Base-by-base conservation (phyloP, 1,140 invertebrate genomes). In the Belonocnema kinseyi region DNA sequence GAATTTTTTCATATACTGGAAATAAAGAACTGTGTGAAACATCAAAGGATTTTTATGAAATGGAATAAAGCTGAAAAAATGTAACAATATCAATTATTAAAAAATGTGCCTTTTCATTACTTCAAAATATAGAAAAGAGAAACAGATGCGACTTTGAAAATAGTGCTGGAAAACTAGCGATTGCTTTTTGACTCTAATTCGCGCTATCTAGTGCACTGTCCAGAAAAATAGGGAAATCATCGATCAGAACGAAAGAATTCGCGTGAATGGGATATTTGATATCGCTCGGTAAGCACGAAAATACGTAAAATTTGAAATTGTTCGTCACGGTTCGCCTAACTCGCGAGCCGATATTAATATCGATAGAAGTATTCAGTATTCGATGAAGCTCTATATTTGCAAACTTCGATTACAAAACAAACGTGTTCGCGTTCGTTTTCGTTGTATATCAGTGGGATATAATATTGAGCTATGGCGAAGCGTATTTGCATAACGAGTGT, bases 361-460 rank as follows among this genome's bases (percentile, higher is more conserved):
- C 50, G 26, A 53, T 77, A 33, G 33, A 61, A 77, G 58, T 61
- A 61, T 61, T 61, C 76, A 73, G 58, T 58, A 61, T 70, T 58
- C 56, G 51, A 56, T 72, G 76, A 77, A 46, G 72, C 56, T 77
- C 58, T 83, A 77, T 83, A 77, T 83, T 83, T 83, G 82, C 74
- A 21, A 51, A 80, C 73, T 80, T 72, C 76, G 78, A 81, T 81
- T 81, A 76, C 80, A 78, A 80, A 83, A 80, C 79, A 81, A 83
- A 81, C 80, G 76, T 13, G 58, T 16, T 58, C 16, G 40, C 40
- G 21, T 52, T 78, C 61, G 46, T 53, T 74, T 50, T 73, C 75
- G 80, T 14, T 10, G 19, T 61, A 33, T 14, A 61, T 80, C 77
- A 76, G 78, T 77, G 74, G 75, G 56, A 79, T 33, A 61, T 61